Percentiles rank a stretch among this genome's conserved stretches.
Evolutionary conservation across 2,888 invertebrate genomes (phyloP).

Genomic region (Euproctis similis): DNA sequence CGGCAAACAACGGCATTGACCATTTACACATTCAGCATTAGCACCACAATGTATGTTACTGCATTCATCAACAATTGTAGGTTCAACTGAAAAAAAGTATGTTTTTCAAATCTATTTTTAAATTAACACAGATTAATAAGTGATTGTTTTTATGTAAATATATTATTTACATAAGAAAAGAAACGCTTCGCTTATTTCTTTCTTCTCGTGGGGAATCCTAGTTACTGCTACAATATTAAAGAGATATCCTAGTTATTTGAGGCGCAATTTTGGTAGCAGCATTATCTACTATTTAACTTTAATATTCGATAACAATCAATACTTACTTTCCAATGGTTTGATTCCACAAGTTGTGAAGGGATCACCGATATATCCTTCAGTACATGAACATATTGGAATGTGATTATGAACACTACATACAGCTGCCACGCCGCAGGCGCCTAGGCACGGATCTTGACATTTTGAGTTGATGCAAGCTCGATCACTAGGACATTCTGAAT

Average conservation of each 20-base stretch:
- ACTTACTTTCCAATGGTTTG: conserved; percentile 69
- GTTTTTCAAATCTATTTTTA: no score
- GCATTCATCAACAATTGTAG: conserved; percentile 76
- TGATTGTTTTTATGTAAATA: not conserved
- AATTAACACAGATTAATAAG: not conserved
- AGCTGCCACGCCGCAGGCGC: conserved; percentile 81
- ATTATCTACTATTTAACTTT: no score
- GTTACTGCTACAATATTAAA: no score
- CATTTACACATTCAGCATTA: conserved; percentile 79
- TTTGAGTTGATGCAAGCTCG: conserved; percentile 84
- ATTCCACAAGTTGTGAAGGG: conserved; percentile 79
- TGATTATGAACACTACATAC: conserved; percentile 81
- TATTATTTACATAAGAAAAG: no score
- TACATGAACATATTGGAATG: conserved; percentile 84
- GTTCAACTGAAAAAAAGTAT: conserved; percentile 46
- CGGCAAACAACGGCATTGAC: conserved; percentile 81
- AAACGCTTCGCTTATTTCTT: no score
- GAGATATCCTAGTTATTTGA: no score
- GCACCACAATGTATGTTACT: conserved; percentile 81
- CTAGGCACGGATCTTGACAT: conserved; percentile 86
- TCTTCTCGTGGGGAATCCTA: no score
- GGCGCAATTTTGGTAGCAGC: no score
- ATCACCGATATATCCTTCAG: conserved; percentile 83
- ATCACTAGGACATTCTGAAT: conserved; percentile 84
- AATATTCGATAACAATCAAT: not conserved